Evolutionary conservation across 2,888 invertebrate genomes (phyloP).

Genomic region (Drosophila meridionalis): DNA sequence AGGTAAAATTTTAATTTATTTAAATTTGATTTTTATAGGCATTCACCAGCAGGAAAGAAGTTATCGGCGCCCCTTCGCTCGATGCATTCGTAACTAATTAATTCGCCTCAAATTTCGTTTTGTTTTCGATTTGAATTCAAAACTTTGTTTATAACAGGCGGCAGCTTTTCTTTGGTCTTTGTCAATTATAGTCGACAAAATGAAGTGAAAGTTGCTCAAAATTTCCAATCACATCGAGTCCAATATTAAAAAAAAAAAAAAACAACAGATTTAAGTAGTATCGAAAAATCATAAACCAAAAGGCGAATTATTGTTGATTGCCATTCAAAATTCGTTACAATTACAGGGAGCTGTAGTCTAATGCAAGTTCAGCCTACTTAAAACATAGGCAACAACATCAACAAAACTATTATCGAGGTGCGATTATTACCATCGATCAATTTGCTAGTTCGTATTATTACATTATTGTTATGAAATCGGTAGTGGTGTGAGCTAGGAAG

Average conservation of each 20-base stretch:
- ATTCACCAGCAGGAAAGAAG: conserved; percentile 64
- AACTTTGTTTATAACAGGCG: conserved; percentile 43
- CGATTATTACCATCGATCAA: conserved; percentile 45
- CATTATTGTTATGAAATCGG: neutral
- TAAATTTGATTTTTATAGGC: conserved; percentile 70
- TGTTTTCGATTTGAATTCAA: conserved; percentile 43
- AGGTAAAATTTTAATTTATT: conserved; percentile 73
- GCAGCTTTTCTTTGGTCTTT: conserved; percentile 60
- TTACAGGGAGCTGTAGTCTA: conserved; percentile 6
- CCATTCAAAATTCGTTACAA: conserved; percentile 18
- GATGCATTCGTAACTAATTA: conserved; percentile 83
- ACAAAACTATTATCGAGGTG: conserved; percentile 13
- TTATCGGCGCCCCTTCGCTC: conserved; percentile 43
- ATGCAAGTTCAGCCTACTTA: conserved; percentile 26
- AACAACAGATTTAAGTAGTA: conserved; percentile 60
- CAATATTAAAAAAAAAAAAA: conserved; percentile 39
- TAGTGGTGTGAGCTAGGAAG: neutral
- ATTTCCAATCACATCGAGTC: conserved; percentile 52
- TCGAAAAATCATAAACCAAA: conserved; percentile 44
- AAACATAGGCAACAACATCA: conserved; percentile 8
- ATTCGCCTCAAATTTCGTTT: conserved; percentile 67
- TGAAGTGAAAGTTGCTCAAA: conserved; percentile 73
- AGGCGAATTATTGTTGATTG: conserved; percentile 37
- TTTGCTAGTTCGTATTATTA: neutral
- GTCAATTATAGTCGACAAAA: conserved; percentile 65